phyloP scores from a whole-genome alignment of 2,797 vertebrate species.

The Hafferia zeledoni region DNA sequence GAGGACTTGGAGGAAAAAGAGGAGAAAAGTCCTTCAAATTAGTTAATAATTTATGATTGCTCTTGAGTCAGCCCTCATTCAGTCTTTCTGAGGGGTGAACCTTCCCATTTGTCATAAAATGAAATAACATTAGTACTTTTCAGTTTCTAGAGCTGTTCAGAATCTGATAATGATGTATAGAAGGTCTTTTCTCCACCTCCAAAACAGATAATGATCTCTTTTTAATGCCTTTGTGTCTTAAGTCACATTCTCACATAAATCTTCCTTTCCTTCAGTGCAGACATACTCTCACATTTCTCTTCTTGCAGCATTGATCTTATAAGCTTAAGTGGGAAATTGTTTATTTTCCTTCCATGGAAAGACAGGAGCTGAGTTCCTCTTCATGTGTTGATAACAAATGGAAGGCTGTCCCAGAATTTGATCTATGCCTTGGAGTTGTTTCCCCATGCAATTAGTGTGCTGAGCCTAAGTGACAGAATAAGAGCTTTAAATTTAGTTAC shows the following conservation, averaged over 20 bases:
- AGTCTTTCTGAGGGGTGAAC: neutral
- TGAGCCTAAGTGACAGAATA: neutral
- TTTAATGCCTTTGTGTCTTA: constrained; percentile 21
- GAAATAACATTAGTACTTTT: neutral
- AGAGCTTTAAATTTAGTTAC: neutral
- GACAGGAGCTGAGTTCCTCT: neutral
- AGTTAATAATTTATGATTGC: constrained; percentile 29
- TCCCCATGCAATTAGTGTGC: neutral
- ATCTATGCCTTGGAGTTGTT: neutral
- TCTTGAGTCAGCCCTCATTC: neutral
- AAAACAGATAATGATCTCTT: constrained; percentile 9
- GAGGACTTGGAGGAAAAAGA: constrained; percentile 24
- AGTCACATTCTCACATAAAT: constrained; percentile 8
- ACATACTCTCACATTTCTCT: neutral
- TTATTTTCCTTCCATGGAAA: constrained; percentile 23
- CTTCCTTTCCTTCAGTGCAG: neutral
- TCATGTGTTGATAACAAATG: neutral
- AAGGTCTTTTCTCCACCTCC: neutral
- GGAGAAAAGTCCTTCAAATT: neutral
- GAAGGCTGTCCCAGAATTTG: neutral
- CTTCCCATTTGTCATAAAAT: neutral
- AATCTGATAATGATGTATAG: neutral
- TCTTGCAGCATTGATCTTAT: neutral
- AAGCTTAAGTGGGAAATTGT: neutral
- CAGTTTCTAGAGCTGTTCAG: neutral